phyloP scores from a whole-genome alignment of 2,113 vertebrate species.

The Neomonachus schauinslandi region DNA sequence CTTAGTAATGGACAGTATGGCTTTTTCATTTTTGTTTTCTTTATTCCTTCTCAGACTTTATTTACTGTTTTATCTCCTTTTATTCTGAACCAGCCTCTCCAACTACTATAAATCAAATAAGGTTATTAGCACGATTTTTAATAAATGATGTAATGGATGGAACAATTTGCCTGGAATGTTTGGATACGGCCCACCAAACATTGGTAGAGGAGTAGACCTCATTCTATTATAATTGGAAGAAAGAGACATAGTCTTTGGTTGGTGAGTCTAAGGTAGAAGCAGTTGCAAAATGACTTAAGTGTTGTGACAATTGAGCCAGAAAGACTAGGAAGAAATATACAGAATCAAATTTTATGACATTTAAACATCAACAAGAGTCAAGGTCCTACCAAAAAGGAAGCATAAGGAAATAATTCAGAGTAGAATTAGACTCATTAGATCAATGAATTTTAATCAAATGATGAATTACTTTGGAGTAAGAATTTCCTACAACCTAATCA shows the following conservation, averaged over 20 bases:
- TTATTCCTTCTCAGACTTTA: background rate
- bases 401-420: background rate
- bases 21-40: background rate
- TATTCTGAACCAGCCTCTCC: background rate
- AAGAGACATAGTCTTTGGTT: background rate
- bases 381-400: background rate
- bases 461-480: background rate
- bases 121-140: background rate
- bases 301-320: background rate
- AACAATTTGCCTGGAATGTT: background rate
- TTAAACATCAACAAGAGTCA: background rate
- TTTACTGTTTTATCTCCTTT: background rate
- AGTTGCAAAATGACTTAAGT: background rate
- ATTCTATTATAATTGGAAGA: background rate
- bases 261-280: background rate
- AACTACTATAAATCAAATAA: background rate
- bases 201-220: background rate
- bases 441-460: background rate
- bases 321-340: background rate
- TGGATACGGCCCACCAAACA: background rate
- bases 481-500: background rate
- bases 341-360: background rate
- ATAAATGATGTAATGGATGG: background rate
- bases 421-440: background rate
- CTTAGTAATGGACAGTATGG: background rate